phyloP scores from a whole-genome alignment of 2,888 invertebrate species.

The Meandrusa payeni region DNA sequence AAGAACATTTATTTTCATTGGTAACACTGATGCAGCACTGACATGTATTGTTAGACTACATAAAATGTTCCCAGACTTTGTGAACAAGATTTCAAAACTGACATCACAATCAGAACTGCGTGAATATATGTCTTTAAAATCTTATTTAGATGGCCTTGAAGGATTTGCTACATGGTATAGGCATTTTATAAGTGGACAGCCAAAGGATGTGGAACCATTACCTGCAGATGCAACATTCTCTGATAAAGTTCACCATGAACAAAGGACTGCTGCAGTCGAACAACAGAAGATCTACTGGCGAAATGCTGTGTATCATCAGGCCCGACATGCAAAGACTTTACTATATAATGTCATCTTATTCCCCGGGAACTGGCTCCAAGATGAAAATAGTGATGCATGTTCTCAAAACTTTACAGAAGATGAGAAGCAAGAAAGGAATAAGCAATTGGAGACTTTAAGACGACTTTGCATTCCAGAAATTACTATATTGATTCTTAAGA shows the following conservation, averaged over 20 bases:
- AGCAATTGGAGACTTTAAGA: conserved; percentile 88
- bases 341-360: conserved; percentile 94
- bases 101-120: conserved; percentile 83
- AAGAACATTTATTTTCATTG: conserved; percentile 89
- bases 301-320: conserved; percentile 85
- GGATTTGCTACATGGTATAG: conserved; percentile 95
- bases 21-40: conserved; percentile 91
- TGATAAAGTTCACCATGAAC: conserved; percentile 94
- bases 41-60: conserved; percentile 83
- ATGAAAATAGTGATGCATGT: conserved; percentile 80
- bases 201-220: conserved; percentile 83
- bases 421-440: conserved; percentile 77
- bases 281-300: conserved; percentile 90
- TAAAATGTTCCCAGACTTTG: too few species aligned
- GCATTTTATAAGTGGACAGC: conserved; percentile 89
- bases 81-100: too few species aligned
- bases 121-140: conserved; percentile 93
- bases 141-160: conserved; percentile 93
- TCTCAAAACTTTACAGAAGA: conserved; percentile 66
- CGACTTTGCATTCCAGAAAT: conserved; percentile 92
- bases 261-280: conserved; percentile 88
- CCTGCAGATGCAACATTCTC: conserved; percentile 86
- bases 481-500: conserved; percentile 87
- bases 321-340: conserved; percentile 87
- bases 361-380: conserved; percentile 95